Percentiles rank a stretch among this genome's conserved stretches.
These are phyloP conservation scores for Thera britannica DNA, from an alignment of 2,888 invertebrate genomes.

Conservation along the genomic window DNA sequence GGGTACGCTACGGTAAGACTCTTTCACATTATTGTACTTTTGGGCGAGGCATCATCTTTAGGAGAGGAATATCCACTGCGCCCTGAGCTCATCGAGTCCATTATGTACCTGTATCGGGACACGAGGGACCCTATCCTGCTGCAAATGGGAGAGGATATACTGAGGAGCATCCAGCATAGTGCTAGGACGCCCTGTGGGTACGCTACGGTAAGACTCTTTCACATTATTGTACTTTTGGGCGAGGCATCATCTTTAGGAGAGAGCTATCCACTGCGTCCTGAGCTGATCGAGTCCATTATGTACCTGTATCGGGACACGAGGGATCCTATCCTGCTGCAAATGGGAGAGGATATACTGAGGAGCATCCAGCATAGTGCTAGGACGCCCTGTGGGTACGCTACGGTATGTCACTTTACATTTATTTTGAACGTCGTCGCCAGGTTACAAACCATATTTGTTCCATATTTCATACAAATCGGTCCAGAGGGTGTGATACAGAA, in stretches of 20 bases:
- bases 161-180: constrained; percentile 96
- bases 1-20: constrained; percentile 97
- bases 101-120: constrained; percentile 97
- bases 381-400: constrained; percentile 98
- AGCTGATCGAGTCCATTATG: constrained; percentile 98
- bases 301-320: constrained; percentile 96
- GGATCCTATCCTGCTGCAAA: constrained; percentile 96
- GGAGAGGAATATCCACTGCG: constrained; percentile 98
- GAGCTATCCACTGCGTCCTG: constrained; percentile 98
- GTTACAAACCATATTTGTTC: too few relatives aligned
- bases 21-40: too few relatives aligned
- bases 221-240: too few relatives aligned
- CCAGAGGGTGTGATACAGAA: too few relatives aligned
- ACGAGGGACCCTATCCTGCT: constrained; percentile 97
- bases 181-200: constrained; percentile 98
- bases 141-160: constrained; percentile 96
- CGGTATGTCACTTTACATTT: constrained; percentile 88
- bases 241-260: too few relatives aligned
- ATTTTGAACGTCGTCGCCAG: too few relatives aligned
- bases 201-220: constrained; percentile 95
- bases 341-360: constrained; percentile 96
- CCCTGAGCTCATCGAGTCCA: constrained; percentile 98
- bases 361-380: constrained; percentile 97
- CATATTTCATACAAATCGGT: too few relatives aligned
- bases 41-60: too few relatives aligned